These are phyloP conservation scores for Ferdinandea cuprea DNA, from an alignment of 2,888 invertebrate genomes.

Conservation along the genomic window DNA sequence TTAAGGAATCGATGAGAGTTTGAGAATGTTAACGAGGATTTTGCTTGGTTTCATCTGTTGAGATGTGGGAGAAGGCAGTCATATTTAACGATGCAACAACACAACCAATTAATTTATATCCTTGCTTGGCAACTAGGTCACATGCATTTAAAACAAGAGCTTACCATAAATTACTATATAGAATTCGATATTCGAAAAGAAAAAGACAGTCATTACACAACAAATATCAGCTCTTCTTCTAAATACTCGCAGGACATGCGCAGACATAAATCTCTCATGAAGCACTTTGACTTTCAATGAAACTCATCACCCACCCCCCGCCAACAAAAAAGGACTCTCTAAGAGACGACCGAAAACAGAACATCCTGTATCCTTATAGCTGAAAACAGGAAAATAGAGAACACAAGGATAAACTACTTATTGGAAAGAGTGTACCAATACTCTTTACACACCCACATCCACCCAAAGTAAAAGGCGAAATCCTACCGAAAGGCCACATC, in stretches of 20 bases:
- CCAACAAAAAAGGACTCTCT: conserved; percentile 2
- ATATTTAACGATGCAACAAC: background rate
- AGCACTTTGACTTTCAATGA: conserved; percentile 5
- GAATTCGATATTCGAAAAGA: conserved; percentile 5
- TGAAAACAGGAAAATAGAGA: conserved; percentile 70
- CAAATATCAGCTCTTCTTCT: conserved; percentile 32
- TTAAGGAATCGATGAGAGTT: background rate
- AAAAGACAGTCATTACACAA: conserved; percentile 67
- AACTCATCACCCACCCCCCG: background rate
- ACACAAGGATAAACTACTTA: conserved; percentile 19
- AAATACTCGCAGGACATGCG: conserved; percentile 54
- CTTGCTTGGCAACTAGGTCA: conserved; percentile 35
- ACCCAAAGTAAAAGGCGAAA: conserved; percentile 10
- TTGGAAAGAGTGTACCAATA: too few relatives aligned
- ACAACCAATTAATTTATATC: too few relatives aligned
- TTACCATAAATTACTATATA: conserved; percentile 25
- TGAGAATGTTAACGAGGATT: background rate
- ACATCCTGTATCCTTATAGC: conserved; percentile 40
- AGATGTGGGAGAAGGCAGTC: background rate
- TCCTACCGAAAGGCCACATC: conserved; percentile 61
- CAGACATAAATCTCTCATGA: conserved; percentile 5
- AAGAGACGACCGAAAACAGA: conserved; percentile 40
- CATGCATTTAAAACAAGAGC: conserved; percentile 11
- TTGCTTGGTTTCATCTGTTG: background rate
- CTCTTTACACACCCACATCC: conserved; percentile 7